Evolutionary conservation across 1,140 invertebrate genomes (phyloP).

Genomic region (Hycleus phaleratus): DNA sequence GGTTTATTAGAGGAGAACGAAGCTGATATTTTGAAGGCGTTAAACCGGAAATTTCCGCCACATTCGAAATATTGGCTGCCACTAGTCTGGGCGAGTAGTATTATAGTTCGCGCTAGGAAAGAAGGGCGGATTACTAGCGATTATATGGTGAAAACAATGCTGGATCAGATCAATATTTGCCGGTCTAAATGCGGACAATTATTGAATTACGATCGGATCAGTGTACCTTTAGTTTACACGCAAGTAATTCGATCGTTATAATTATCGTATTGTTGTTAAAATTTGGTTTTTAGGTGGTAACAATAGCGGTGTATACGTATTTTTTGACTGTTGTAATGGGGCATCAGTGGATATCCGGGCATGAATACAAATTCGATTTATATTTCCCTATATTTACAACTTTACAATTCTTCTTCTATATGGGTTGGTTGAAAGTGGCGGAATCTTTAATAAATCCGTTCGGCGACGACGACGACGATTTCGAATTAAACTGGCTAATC

Average conservation of each 20-base stretch:
- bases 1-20: constrained; percentile 68
- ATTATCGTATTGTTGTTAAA: too few relatives aligned
- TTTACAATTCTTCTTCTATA: constrained; percentile 78
- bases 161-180: constrained; percentile 84
- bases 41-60: constrained; percentile 61
- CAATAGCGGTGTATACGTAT: constrained; percentile 85
- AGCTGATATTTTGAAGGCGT: constrained; percentile 53
- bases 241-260: constrained; percentile 50
- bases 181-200: constrained; percentile 75
- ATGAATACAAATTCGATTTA: constrained; percentile 51
- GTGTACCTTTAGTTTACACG: constrained; percentile 88
- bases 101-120: constrained; percentile 77
- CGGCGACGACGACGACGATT: constrained; percentile 82
- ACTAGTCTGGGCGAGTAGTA: constrained; percentile 85
- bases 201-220: constrained; percentile 83
- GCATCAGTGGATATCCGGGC: constrained; percentile 67
- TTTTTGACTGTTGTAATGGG: constrained; percentile 76
- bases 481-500: constrained; percentile 77
- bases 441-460: constrained; percentile 82
- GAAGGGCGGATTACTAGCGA: constrained; percentile 89
- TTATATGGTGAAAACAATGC: constrained; percentile 83
- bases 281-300: constrained; percentile 63
- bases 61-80: constrained; percentile 83
- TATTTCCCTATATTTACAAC: constrained; percentile 86
- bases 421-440: constrained; percentile 86